Evolutionary conservation across 2,888 invertebrate species (phyloP).

Genomic region (Cosmia trapezina): DNA sequence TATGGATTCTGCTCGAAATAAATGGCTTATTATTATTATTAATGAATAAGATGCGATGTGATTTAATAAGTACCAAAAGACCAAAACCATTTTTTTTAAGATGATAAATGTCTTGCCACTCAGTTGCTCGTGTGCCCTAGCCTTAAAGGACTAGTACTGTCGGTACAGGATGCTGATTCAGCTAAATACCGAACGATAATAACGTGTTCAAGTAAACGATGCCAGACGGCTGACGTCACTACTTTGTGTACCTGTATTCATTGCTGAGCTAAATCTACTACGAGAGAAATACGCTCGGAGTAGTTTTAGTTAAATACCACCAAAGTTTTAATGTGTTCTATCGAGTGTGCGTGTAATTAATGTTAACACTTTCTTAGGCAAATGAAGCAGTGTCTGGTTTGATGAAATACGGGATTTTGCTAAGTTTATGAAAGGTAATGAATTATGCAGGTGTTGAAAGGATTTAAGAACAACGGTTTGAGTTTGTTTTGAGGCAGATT

Average conservation of each 20-base stretch:
- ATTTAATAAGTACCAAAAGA: neutral
- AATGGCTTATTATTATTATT: too few species aligned
- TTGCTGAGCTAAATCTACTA: slow-evolving; percentile 30
- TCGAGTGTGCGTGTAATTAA: slow-evolving; percentile 28
- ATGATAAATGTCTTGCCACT: neutral
- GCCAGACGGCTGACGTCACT: slow-evolving; percentile 49
- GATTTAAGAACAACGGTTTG: neutral
- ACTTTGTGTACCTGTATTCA: slow-evolving; percentile 42
- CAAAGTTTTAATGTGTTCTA: slow-evolving; percentile 27
- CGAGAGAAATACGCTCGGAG: slow-evolving; percentile 17
- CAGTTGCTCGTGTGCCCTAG: slow-evolving; percentile 23
- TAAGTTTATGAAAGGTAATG: neutral
- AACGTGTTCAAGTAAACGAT: slow-evolving; percentile 69
- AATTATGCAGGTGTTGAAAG: slow-evolving; percentile 17
- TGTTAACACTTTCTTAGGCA: slow-evolving; percentile 42
- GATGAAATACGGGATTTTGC: slow-evolving; percentile 20
- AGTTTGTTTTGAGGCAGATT: neutral
- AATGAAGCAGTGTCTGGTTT: slow-evolving; percentile 22
- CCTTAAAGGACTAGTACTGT: slow-evolving; percentile 47
- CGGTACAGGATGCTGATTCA: slow-evolving; percentile 67
- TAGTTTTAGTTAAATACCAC: slow-evolving; percentile 25
- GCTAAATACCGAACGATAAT: slow-evolving; percentile 72
- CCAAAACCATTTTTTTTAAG: neutral
- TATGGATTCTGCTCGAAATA: too few species aligned
- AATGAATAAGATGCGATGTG: neutral